Percentiles rank a stretch among this genome's conserved stretches.
Evolutionary conservation across 1,140 invertebrate species (phyloP).

Genomic region (Zaprionus tsacasi): DNA sequence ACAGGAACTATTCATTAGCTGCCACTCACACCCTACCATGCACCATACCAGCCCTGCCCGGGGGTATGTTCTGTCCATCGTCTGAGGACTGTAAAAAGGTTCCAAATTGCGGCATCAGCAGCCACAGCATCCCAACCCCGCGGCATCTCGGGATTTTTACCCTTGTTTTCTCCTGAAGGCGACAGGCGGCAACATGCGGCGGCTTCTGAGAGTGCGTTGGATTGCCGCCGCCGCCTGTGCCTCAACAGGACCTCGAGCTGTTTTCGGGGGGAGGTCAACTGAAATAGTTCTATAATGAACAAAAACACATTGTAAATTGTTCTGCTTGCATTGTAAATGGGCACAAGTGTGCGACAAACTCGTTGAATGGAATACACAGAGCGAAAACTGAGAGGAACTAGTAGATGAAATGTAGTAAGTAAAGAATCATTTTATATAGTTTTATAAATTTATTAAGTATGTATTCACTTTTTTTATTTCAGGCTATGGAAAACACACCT

Average conservation of each 20-base stretch:
- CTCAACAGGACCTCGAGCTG: conserved; percentile 43
- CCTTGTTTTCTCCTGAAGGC: conserved; percentile 64
- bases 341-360: conserved; percentile 60
- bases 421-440: too few species aligned
- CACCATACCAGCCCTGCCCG: background rate
- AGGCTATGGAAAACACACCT: background rate
- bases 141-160: conserved; percentile 39
- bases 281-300: conserved; percentile 81
- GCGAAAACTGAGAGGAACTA: background rate
- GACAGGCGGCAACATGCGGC: conserved; percentile 52
- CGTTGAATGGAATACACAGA: conserved; percentile 38
- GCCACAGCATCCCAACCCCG: conserved; percentile 61
- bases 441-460: too few species aligned
- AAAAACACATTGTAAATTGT: conserved; percentile 83
- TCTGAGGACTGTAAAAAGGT: conserved; percentile 52
- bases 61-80: conserved; percentile 1
- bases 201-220: conserved; percentile 62
- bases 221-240: conserved; percentile 44
- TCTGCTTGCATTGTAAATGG: conserved; percentile 72
- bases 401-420: background rate
- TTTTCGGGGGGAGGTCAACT: conserved; percentile 67
- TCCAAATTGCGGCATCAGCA: conserved; percentile 45
- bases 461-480: background rate
- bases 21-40: conserved; percentile 33
- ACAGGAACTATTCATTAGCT: conserved; percentile 78